Conservation (phyloP, 1,140 invertebrate species). For the Nymphalis io region DNA sequence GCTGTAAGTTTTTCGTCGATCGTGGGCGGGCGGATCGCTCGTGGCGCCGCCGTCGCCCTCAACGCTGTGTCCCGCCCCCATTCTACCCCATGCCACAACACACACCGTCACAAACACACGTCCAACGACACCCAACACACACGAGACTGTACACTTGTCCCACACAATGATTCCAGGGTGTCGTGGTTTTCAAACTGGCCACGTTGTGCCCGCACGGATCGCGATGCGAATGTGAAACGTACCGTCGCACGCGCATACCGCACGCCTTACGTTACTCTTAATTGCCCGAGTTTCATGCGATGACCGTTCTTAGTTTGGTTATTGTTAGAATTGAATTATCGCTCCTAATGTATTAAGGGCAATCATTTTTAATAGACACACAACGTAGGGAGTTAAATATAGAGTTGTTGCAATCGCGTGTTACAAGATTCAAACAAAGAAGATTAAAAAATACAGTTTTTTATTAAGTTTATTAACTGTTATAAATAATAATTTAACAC, state of each 20-base stretch:
- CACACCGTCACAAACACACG: conserved; percentile 65
- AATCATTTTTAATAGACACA: conserved; percentile 26
- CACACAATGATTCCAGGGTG: conserved; percentile 28
- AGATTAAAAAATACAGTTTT: too few relatives aligned
- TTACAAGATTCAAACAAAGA: background rate
- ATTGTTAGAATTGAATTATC: conserved; percentile 40
- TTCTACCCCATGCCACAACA: conserved; percentile 73
- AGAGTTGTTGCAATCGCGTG: background rate
- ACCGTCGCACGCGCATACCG: conserved; percentile 64
- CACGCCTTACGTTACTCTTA: conserved; percentile 42
- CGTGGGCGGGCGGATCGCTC: conserved; percentile 70
- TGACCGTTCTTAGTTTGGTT: conserved; percentile 26
- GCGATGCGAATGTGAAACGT: conserved; percentile 72
- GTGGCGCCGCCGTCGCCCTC: conserved; percentile 68
- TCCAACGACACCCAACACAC: conserved; percentile 49
- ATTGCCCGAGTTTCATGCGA: conserved; percentile 33
- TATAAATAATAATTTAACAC: too few relatives aligned
- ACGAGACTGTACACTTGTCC: background rate
- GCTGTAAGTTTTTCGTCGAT: conserved; percentile 57
- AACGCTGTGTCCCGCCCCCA: conserved; percentile 74
- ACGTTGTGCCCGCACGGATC: conserved; percentile 63
- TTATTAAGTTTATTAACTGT: too few relatives aligned
- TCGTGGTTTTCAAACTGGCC: conserved; percentile 37
- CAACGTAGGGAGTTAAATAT: conserved; percentile 2
- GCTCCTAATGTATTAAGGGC: conserved; percentile 35